These are phyloP conservation scores for Stomatorhinus ivindoensis DNA, from an alignment of 2,113 vertebrate species.

Conservation along the genomic window DNA sequence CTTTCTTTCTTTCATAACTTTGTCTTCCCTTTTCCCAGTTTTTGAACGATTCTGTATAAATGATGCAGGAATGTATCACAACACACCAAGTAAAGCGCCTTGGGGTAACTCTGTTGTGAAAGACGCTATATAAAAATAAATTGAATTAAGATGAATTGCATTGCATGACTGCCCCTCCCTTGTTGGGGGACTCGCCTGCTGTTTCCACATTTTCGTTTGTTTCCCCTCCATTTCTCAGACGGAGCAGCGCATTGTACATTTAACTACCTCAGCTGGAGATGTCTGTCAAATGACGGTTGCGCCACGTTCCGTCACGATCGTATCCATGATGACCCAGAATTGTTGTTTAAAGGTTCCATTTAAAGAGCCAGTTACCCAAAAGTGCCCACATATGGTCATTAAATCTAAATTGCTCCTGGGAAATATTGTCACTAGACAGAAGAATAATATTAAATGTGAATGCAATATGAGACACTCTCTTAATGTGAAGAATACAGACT, in stretches of 20 bases:
- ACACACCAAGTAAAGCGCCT: background rate
- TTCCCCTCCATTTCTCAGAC: background rate
- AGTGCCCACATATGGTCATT: background rate
- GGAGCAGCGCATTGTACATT: background rate
- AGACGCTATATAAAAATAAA: background rate
- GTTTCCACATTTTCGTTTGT: background rate
- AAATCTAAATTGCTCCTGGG: background rate
- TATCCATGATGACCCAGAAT: background rate
- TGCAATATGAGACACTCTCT: background rate
- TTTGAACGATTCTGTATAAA: background rate
- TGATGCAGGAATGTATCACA: background rate
- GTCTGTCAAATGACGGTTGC: background rate
- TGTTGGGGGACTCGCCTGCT: background rate
- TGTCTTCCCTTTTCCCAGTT: background rate
- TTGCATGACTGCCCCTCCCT: background rate
- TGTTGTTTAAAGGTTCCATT: background rate
- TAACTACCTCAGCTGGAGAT: constrained; percentile 14
- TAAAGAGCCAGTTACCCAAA: background rate
- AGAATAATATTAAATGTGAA: background rate
- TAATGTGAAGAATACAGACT: background rate
- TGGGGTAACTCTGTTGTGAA: background rate
- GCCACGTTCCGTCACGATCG: background rate
- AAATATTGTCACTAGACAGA: background rate
- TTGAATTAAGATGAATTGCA: background rate
- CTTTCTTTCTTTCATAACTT: background rate